phyloP scores from a whole-genome alignment of 2,888 invertebrate genomes.

The Eristalis pertinax region DNA sequence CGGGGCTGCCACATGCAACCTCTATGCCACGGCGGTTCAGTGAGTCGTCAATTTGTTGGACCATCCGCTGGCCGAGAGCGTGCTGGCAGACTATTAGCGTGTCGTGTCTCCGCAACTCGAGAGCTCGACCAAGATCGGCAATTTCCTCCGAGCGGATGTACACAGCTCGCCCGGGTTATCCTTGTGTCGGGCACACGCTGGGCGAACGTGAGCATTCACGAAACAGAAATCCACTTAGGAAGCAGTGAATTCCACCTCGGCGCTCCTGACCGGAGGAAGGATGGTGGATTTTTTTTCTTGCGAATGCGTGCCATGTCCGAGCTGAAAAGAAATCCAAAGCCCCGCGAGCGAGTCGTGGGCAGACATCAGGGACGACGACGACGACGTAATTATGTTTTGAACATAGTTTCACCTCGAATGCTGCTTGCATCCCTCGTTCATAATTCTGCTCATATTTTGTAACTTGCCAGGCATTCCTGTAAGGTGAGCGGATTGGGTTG shows the following conservation, averaged over 20 bases:
- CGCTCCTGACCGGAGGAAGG: conserved; percentile 8
- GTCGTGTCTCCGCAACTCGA: not conserved
- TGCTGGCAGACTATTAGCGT: conserved; percentile 11
- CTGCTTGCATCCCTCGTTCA: not conserved
- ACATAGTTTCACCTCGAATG: conserved; percentile 4
- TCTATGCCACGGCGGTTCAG: not conserved
- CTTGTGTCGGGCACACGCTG: not conserved
- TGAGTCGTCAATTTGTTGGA: conserved; percentile 19
- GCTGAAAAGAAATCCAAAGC: not conserved
- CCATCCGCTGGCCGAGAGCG: not conserved
- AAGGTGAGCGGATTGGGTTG: not conserved
- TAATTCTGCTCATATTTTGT: not conserved
- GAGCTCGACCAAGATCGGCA: conserved; percentile 8
- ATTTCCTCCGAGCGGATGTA: conserved; percentile 31
- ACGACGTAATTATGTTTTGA: conserved; percentile 28
- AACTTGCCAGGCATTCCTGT: not conserved
- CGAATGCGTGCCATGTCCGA: conserved; percentile 12
- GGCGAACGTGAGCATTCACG: conserved; percentile 15
- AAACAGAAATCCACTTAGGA: conserved; percentile 53
- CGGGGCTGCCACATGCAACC: not conserved
- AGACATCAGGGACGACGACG: not conserved
- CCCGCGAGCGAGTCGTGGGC: not conserved
- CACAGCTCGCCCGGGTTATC: not conserved
- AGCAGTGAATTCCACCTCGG: conserved; percentile 38
- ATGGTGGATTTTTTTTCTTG: not conserved